phyloP scores from a whole-genome alignment of 2,797 vertebrate genomes.

The Myotis myotis region DNA sequence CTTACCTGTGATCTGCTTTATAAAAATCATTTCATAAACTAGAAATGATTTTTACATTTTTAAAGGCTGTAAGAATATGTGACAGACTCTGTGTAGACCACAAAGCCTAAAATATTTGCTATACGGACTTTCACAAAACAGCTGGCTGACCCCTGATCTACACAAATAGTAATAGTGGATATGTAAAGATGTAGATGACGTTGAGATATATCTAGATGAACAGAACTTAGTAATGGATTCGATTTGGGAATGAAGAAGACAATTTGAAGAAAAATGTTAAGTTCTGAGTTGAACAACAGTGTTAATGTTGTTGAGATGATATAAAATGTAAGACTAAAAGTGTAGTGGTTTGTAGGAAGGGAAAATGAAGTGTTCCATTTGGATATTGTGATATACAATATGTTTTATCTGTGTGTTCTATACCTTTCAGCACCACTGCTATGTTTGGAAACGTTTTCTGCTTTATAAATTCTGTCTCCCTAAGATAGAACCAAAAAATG shows the following conservation, averaged over 20 bases:
- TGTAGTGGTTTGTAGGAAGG: not conserved
- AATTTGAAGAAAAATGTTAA: not conserved
- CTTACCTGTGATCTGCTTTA: not conserved
- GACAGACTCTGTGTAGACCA: not conserved
- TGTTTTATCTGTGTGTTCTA: not conserved
- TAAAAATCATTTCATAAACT: not conserved
- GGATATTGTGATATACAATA: not conserved
- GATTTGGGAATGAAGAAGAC: not conserved
- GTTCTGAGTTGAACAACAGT: not conserved
- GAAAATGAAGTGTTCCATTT: not conserved
- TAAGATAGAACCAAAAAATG: not conserved
- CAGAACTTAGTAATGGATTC: not conserved
- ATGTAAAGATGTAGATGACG: not conserved
- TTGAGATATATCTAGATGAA: not conserved
- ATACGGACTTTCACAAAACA: not conserved
- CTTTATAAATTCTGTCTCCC: not conserved
- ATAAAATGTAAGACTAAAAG: not conserved
- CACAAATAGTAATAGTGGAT: not conserved
- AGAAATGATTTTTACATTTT: not conserved
- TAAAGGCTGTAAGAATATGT: not conserved
- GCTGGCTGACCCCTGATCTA: not conserved
- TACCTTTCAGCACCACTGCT: not conserved
- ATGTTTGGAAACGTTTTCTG: not conserved
- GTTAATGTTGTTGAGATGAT: not conserved
- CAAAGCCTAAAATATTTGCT: not conserved